Percentiles rank a stretch among this genome's conserved stretches.
phyloP scores from a whole-genome alignment of 1,140 invertebrate genomes.

The Zaprionus ghesquierei region DNA sequence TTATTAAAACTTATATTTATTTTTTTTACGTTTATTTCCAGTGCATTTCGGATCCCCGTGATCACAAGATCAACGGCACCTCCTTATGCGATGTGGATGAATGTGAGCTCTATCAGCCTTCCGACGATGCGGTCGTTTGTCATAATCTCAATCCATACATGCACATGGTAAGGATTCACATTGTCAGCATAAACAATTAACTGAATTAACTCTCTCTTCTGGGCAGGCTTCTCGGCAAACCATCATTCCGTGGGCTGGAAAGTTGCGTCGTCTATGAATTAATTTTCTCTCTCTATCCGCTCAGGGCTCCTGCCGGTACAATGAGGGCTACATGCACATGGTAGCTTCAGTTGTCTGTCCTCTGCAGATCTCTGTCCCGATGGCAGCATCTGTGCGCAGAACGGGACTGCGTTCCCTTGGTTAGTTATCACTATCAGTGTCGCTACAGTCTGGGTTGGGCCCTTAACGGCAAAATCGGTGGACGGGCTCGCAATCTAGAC shows the following conservation, averaged over 20 bases:
- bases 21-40: constrained; percentile 85
- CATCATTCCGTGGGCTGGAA: constrained; percentile 59
- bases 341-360: constrained; percentile 85
- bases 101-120: constrained; percentile 93
- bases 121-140: constrained; percentile 91
- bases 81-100: constrained; percentile 92
- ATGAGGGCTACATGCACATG: constrained; percentile 85
- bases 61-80: constrained; percentile 93
- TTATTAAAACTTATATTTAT: neutral
- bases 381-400: constrained; percentile 86
- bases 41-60: constrained; percentile 90
- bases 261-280: neutral
- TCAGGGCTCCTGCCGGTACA: constrained; percentile 87
- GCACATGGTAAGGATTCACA: constrained; percentile 47
- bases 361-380: constrained; percentile 87
- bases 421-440: constrained; percentile 72
- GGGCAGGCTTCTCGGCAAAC: constrained; percentile 62
- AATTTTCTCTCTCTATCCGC: too few species aligned
- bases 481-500: constrained; percentile 93
- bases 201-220: neutral
- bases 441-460: constrained; percentile 92
- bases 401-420: constrained; percentile 85
- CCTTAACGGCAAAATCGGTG: constrained; percentile 93
- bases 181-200: neutral
- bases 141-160: constrained; percentile 88